Conservation (phyloP, 37 sponge, comb jelly and placozoan species). For the Theonella swinhoei region DNA sequence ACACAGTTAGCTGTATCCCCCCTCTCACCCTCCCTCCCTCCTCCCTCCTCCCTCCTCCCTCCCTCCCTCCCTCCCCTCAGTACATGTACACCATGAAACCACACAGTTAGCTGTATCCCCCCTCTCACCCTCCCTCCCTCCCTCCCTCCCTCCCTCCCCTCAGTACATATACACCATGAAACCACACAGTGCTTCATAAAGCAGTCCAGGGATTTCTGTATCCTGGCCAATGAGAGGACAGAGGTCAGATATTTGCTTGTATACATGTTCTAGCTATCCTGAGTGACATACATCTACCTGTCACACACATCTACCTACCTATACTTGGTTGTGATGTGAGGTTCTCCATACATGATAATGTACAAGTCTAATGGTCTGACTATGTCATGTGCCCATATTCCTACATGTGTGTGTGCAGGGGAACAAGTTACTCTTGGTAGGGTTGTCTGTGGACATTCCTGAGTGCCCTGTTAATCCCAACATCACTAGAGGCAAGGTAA, state of each 20-base stretch:
- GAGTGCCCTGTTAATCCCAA: constrained; percentile 69
- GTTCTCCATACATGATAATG: too few relatives aligned
- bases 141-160: not conserved
- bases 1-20: too few relatives aligned
- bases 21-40: too few relatives aligned
- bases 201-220: constrained; percentile 72
- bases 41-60: too few relatives aligned
- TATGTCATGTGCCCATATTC: too few relatives aligned
- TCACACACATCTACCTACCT: too few relatives aligned
- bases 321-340: too few relatives aligned
- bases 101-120: too few relatives aligned
- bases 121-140: too few relatives aligned
- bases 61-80: too few relatives aligned
- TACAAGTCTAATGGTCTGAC: too few relatives aligned
- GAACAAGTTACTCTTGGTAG: constrained; percentile 64
- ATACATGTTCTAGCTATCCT: not conserved
- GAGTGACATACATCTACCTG: not conserved
- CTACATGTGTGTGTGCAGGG: constrained; percentile 11
- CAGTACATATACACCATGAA: constrained; percentile 81
- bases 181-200: constrained; percentile 83
- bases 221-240: constrained; percentile 63
- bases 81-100: too few relatives aligned
- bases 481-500: constrained; percentile 65
- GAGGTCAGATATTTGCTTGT: constrained; percentile 42
- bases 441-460: constrained; percentile 67